These are phyloP conservation scores for Loripinus fragilis DNA, from an alignment of 2,888 invertebrate species.

Conservation along the genomic window DNA sequence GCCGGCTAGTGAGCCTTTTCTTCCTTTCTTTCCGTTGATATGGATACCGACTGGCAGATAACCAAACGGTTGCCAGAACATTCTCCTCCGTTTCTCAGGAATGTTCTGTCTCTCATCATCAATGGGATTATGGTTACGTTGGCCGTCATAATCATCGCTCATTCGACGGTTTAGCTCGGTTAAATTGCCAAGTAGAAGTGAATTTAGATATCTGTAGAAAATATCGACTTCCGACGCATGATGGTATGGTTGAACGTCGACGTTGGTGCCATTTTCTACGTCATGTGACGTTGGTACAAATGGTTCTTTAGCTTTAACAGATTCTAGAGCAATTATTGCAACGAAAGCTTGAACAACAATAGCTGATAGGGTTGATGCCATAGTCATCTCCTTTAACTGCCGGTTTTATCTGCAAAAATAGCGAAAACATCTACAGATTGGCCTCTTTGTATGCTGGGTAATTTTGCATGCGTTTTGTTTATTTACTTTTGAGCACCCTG, in stretches of 20 bases:
- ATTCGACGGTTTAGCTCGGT: background rate
- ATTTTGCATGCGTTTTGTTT: no score
- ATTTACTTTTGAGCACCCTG: no score
- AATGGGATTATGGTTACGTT: background rate
- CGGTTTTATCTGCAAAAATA: no score
- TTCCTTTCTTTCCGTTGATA: slow-evolving; percentile 9
- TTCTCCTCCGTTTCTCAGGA: slow-evolving; percentile 42
- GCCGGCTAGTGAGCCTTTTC: background rate
- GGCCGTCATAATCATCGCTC: background rate
- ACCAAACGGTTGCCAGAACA: slow-evolving; percentile 59
- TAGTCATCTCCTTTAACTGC: background rate
- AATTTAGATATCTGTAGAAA: slow-evolving; percentile 9
- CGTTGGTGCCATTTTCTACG: background rate
- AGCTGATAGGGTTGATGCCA: slow-evolving; percentile 5
- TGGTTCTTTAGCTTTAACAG: background rate
- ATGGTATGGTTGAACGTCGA: slow-evolving; percentile 8
- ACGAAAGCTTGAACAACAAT: background rate
- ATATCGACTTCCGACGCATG: background rate
- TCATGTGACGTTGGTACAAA: slow-evolving; percentile 6
- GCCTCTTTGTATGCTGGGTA: no score
- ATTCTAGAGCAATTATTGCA: background rate
- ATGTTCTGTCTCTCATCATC: background rate
- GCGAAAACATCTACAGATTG: no score
- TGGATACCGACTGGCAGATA: slow-evolving; percentile 45
- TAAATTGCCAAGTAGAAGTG: background rate